phyloP scores from a whole-genome alignment of 2,888 invertebrate species.

The Aspidiotus rigidus region DNA sequence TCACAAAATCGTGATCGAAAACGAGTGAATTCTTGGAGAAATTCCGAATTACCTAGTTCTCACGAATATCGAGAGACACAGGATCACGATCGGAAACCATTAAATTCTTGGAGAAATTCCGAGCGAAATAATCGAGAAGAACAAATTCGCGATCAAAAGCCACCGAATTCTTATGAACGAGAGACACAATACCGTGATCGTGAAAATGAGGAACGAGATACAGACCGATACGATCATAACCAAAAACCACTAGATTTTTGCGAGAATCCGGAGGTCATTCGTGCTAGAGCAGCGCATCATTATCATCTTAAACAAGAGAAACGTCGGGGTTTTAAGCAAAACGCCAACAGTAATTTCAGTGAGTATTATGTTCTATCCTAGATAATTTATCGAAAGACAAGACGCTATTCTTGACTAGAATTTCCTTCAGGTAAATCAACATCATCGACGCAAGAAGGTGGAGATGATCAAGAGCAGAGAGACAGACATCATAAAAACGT shows the following conservation, averaged over 20 bases:
- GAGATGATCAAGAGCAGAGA: background rate
- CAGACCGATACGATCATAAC: background rate
- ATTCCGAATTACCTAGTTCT: too few species aligned
- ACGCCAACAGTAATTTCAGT: too few species aligned
- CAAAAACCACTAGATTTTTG: slow-evolving; percentile 20
- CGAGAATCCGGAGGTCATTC: slow-evolving; percentile 15
- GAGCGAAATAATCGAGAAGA: background rate
- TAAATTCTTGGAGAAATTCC: background rate
- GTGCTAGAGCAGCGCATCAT: slow-evolving; percentile 6
- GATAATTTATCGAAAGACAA: too few species aligned
- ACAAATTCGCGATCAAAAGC: background rate
- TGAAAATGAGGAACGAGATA: background rate
- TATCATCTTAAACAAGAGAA: slow-evolving; percentile 1
- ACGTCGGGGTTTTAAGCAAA: background rate
- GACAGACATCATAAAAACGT: slow-evolving; percentile 23
- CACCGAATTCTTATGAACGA: too few species aligned
- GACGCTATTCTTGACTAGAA: too few species aligned
- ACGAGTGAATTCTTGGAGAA: too few species aligned
- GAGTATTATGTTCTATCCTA: too few species aligned
- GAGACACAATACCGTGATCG: too few species aligned
- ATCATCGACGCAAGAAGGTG: background rate
- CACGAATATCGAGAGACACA: too few species aligned
- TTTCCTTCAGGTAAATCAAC: too few species aligned
- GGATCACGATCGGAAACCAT: too few species aligned
- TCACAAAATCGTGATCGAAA: too few species aligned